Percentiles rank a stretch among this genome's conserved stretches.
Conservation (phyloP, 2,888 invertebrate species). For the Agonum fuliginosum region DNA sequence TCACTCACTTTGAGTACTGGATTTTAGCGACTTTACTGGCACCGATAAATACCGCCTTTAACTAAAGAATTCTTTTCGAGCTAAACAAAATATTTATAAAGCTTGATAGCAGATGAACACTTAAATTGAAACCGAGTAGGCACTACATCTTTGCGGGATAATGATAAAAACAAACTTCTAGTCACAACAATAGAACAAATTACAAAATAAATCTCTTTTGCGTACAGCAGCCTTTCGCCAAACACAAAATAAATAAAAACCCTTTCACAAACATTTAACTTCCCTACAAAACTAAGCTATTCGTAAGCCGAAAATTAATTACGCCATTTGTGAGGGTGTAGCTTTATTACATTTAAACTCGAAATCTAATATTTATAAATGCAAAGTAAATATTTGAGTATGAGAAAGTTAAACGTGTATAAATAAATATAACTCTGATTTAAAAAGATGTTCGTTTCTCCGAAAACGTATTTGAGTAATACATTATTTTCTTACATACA, state of each 20-base stretch:
- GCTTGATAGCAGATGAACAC: no score
- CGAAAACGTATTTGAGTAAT: neutral
- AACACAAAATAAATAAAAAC: conserved; percentile 19
- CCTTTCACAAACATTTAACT: neutral
- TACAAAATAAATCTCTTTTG: neutral
- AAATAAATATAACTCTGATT: neutral
- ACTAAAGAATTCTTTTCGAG: no score
- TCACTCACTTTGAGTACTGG: no score
- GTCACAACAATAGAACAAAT: conserved; percentile 28
- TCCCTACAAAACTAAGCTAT: neutral
- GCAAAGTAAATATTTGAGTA: neutral
- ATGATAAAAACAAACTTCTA: no score
- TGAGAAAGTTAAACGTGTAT: neutral
- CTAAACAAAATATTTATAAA: no score
- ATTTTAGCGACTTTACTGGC: no score
- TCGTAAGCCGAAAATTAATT: neutral
- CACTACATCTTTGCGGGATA: no score
- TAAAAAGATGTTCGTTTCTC: neutral
- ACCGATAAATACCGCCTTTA: no score
- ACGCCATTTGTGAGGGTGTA: neutral
- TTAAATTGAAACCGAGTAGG: no score
- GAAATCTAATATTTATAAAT: neutral
- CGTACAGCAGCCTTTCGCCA: neutral
- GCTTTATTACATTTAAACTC: conserved; percentile 11
- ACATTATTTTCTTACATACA: neutral